These are phyloP conservation scores for Sipha maydis DNA, from an alignment of 2,888 invertebrate species.

Conservation along the genomic window DNA sequence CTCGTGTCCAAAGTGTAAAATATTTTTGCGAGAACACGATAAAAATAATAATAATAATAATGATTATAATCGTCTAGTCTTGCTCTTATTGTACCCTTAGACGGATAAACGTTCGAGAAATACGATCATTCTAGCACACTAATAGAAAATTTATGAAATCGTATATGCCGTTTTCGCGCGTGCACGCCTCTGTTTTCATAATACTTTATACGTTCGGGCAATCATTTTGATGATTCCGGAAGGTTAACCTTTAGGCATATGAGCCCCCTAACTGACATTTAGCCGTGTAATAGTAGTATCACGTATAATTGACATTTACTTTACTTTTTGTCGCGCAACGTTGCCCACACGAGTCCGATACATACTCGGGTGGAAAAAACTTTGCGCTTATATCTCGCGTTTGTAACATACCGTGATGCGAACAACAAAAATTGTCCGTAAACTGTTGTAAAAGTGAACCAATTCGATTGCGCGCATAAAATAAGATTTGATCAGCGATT, in stretches of 20 bases:
- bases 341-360: constrained; percentile 7
- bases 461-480: neutral
- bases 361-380: neutral
- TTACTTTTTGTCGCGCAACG: constrained; percentile 23
- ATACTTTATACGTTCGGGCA: neutral
- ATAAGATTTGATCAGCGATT: neutral
- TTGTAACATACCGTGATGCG: neutral
- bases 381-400: neutral
- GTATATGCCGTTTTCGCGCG: no score
- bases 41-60: no score
- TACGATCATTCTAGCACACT: neutral
- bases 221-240: neutral
- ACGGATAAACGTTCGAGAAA: neutral
- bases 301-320: constrained; percentile 56
- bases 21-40: no score
- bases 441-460: neutral
- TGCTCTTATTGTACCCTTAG: neutral
- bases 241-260: constrained; percentile 28
- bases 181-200: no score
- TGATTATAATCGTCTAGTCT: neutral
- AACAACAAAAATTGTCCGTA: neutral
- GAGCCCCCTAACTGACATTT: constrained; percentile 55
- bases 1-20: constrained; percentile 13
- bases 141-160: no score
- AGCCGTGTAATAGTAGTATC: constrained; percentile 49